Evolutionary conservation across 35 echinoderm and acorn worm genomes (phyloP).

Genomic region (Acanthaster planci): DNA sequence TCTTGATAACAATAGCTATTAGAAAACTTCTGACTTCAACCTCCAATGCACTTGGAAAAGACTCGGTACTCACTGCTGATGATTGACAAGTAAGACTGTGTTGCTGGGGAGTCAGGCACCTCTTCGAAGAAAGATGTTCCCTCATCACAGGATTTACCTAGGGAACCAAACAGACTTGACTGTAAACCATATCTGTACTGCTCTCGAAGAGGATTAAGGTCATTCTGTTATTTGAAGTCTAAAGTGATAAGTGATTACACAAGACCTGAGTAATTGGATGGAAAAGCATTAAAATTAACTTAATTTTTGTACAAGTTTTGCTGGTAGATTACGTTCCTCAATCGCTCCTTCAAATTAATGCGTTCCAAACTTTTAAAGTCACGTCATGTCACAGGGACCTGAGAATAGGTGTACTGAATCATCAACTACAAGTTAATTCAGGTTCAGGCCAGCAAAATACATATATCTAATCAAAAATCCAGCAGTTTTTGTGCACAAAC

Average conservation of each 20-base stretch:
- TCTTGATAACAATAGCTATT: too few relatives aligned
- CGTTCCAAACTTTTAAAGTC: too few relatives aligned
- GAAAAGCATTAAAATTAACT: not conserved
- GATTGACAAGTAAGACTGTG: slow-evolving; percentile 77
- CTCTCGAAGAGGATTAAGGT: not conserved
- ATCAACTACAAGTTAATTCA: too few relatives aligned
- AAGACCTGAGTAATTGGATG: not conserved
- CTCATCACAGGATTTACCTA: slow-evolving; percentile 98
- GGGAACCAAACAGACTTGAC: not conserved
- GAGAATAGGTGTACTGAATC: too few relatives aligned
- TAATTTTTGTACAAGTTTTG: not conserved
- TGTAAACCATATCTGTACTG: not conserved
- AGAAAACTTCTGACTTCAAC: too few relatives aligned
- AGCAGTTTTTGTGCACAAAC: not conserved
- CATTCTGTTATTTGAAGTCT: not conserved
- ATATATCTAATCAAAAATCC: not conserved
- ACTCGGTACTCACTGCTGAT: slow-evolving; percentile 86
- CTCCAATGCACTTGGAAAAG: too few relatives aligned
- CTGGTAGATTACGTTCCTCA: not conserved
- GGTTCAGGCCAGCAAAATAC: not conserved
- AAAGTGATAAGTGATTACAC: not conserved
- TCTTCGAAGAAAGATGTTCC: slow-evolving; percentile 84
- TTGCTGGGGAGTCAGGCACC: slow-evolving; percentile 84
- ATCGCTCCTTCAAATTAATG: too few relatives aligned
- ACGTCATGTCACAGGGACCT: too few relatives aligned